Conservation (phyloP, 2,113 vertebrate species). For the Butorides virescens region DNA sequence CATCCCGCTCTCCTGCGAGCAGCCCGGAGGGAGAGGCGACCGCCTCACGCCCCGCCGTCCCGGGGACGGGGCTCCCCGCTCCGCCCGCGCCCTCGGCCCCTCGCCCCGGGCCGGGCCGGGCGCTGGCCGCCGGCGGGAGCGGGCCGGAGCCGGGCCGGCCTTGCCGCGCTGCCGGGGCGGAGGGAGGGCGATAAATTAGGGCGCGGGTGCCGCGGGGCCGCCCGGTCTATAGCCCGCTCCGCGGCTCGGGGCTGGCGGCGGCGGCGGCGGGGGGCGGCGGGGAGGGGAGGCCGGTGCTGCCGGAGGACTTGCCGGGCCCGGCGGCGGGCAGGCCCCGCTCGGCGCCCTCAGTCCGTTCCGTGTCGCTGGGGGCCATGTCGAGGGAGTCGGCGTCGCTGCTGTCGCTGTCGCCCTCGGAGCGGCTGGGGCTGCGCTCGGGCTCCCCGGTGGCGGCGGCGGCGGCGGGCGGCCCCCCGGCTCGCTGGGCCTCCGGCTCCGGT, state of each 20-base stretch:
- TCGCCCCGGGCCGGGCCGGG: neutral
- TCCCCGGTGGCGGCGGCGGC: constrained; percentile 10
- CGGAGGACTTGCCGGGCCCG: constrained; percentile 80
- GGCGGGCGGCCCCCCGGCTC: constrained; percentile 15
- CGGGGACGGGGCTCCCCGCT: neutral
- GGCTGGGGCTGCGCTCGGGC: constrained; percentile 78
- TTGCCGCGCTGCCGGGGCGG: neutral
- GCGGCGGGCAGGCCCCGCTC: constrained; percentile 71
- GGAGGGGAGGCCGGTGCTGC: constrained; percentile 37
- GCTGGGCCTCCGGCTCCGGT: constrained; percentile 74
- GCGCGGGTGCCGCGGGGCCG: neutral
- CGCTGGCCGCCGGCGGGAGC: neutral
- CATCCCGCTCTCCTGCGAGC: neutral
- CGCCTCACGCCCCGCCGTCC: neutral
- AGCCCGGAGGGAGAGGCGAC: neutral
- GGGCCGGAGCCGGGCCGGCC: neutral
- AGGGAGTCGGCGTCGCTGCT: constrained; percentile 90
- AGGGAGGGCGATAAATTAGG: constrained; percentile 19
- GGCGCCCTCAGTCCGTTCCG: constrained; percentile 81
- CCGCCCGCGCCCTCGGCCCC: neutral
- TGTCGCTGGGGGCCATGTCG: constrained; percentile 81
- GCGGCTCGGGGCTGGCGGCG: constrained; percentile 30
- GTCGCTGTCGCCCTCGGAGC: constrained; percentile 90
- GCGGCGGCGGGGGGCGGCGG: neutral
- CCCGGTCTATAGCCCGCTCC: constrained; percentile 51